phyloP scores from a whole-genome alignment of 1,140 invertebrate species.

The Melanaphis sacchari region DNA sequence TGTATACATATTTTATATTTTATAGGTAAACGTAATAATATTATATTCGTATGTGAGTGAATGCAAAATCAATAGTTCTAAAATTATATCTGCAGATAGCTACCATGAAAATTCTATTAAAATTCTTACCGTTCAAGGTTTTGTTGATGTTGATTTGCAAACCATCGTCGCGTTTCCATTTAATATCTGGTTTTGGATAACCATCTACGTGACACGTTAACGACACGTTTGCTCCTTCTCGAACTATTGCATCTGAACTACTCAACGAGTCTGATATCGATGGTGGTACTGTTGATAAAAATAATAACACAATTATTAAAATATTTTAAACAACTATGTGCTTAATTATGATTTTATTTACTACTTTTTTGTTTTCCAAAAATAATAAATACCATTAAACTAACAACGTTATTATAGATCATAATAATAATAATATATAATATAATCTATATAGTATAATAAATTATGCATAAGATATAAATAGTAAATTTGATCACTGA shows the following conservation, averaged over 20 bases:
- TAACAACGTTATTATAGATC: not conserved
- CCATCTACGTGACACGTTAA: conserved; percentile 87
- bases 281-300: conserved; percentile 78
- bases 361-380: not conserved
- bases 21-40: not conserved
- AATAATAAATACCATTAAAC: no score
- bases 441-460: no score
- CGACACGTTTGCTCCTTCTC: conserved; percentile 88
- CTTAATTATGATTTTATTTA: no score
- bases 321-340: not conserved
- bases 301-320: not conserved
- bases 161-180: conserved; percentile 90
- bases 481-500: no score
- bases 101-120: not conserved
- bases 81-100: not conserved
- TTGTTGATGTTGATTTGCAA: conserved; percentile 84
- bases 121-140: conserved; percentile 73
- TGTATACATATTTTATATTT: not conserved
- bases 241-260: conserved; percentile 88
- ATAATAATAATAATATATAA: not conserved
- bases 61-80: not conserved
- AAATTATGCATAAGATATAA: no score
- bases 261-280: conserved; percentile 89
- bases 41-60: not conserved
- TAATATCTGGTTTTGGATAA: conserved; percentile 84